These are phyloP conservation scores for Melanostoma scalare DNA, from an alignment of 2,888 invertebrate genomes.

Conservation along the genomic window DNA sequence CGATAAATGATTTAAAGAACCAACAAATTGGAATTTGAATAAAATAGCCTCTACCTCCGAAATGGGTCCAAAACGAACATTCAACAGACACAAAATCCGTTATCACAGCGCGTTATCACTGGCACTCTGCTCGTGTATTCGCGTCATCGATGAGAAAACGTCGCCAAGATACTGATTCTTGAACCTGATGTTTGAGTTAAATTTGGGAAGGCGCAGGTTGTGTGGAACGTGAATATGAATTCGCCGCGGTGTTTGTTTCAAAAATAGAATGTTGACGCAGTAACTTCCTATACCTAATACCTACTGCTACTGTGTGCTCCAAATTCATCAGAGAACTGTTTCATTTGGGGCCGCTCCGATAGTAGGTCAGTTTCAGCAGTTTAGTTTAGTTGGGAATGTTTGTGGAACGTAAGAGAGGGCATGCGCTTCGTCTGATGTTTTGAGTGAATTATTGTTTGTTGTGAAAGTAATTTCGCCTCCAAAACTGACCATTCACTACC, in stretches of 20 bases:
- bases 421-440: conserved; percentile 39
- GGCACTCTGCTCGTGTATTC: conserved; percentile 35
- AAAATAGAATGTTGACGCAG: conserved; percentile 28
- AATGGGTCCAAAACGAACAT: conserved; percentile 28
- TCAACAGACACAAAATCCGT: conserved; percentile 64
- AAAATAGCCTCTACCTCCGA: neutral
- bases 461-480: conserved; percentile 10
- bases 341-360: conserved; percentile 3
- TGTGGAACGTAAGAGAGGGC: conserved; percentile 65
- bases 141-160: conserved; percentile 72
- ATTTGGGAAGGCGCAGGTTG: conserved; percentile 52
- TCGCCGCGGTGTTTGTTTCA: conserved; percentile 18
- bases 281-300: too few relatives aligned
- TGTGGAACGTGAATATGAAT: conserved; percentile 53
- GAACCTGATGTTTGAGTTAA: conserved; percentile 62
- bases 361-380: conserved; percentile 59
- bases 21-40: conserved; percentile 15
- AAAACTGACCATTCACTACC: conserved; percentile 58
- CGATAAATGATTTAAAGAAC: neutral
- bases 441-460: conserved; percentile 12
- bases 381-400: conserved; percentile 22
- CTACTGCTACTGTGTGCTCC: neutral
- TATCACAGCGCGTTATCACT: conserved; percentile 47
- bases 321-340: conserved; percentile 14
- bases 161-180: conserved; percentile 70